Base-by-base conservation (phyloP, 2,113 vertebrate species). In the Thryonomys swinderianus region DNA sequence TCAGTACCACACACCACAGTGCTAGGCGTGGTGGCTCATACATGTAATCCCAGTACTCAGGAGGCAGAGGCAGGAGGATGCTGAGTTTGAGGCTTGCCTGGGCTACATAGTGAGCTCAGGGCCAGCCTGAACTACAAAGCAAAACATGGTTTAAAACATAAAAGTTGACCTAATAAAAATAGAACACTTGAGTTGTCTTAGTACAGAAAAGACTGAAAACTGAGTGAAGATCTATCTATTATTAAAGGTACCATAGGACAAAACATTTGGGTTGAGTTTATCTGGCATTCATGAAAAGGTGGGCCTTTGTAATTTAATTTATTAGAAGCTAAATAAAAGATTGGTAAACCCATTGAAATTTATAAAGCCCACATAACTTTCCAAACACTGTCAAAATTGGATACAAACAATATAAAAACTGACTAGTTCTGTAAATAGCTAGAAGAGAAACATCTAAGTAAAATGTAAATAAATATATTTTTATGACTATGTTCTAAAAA, bases 401-500 rank as follows among this genome's bases (percentile, higher is more conserved):
- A 69, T 53, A 48, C 23, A 80, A 23, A 55, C 17, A 71, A 21
- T 71, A 79, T 82, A 16, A 71, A 94, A 88, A n/a, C 45, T 88
- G 11, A 48, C 14, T 59, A 79, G 64, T 69, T 25, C 61, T 81
- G 3, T 91, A 57, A 88, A 87, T 48, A 55, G 83, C 30, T 48
- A 37, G 23, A 76, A 76, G 40, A 45, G n/a, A 69, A 78, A 78
- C 10, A 62, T 78, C 66, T 42, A 88, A 83, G 42, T 55, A 88
- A 88, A 87, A 83, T 67, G 57, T 74, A 7, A 67, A 42, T 86
- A 59, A 82, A 51, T 74, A 88, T 7, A 95, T 48, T 69, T 87
- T 90, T 55, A 74, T 45, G 45, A 14, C 61, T 96, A 87, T 88
- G 40, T 91, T 91, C n/a, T 91, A 82, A 78, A n/a, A 94, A 67